Conservation (phyloP, 2,888 invertebrate genomes). For the Acanthosepion lycidas region DNA sequence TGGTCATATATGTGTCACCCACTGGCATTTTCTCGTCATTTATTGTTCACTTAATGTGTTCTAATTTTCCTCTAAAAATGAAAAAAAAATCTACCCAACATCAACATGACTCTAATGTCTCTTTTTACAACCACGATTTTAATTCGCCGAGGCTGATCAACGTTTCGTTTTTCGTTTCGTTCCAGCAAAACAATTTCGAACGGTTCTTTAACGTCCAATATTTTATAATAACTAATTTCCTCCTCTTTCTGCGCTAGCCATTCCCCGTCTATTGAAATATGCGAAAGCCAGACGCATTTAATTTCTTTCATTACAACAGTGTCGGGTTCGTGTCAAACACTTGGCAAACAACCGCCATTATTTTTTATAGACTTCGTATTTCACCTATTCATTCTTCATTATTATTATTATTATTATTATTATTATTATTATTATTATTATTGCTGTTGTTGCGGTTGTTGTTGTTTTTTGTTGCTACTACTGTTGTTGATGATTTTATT, state of each 20-base stretch:
- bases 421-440: too few relatives aligned
- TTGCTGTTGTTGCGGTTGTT: too few relatives aligned
- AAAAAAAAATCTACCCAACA: background rate
- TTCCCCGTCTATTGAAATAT: background rate
- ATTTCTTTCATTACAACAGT: constrained; percentile 15
- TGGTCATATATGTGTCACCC: background rate
- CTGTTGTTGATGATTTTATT: too few relatives aligned
- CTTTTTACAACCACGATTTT: background rate
- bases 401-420: too few relatives aligned
- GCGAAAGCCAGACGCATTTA: background rate
- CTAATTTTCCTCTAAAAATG: background rate
- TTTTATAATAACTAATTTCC: constrained; percentile 11
- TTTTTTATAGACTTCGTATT: background rate
- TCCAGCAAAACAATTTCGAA: background rate
- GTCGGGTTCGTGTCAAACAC: constrained; percentile 21
- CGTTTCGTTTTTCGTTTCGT: constrained; percentile 9
- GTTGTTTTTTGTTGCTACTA: too few relatives aligned
- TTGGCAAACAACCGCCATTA: constrained; percentile 42
- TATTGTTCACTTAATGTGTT: background rate
- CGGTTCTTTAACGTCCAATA: background rate
- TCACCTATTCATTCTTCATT: background rate
- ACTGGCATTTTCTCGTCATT: background rate
- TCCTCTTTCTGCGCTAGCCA: background rate
- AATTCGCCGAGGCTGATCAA: background rate
- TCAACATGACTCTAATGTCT: constrained; percentile 13